A percentile compares a stretch with the other conserved stretches of the same genome.
These are phyloP conservation scores for Lycophotia porphyrea DNA, from an alignment of 2,888 invertebrate species.

Conservation along the genomic window DNA sequence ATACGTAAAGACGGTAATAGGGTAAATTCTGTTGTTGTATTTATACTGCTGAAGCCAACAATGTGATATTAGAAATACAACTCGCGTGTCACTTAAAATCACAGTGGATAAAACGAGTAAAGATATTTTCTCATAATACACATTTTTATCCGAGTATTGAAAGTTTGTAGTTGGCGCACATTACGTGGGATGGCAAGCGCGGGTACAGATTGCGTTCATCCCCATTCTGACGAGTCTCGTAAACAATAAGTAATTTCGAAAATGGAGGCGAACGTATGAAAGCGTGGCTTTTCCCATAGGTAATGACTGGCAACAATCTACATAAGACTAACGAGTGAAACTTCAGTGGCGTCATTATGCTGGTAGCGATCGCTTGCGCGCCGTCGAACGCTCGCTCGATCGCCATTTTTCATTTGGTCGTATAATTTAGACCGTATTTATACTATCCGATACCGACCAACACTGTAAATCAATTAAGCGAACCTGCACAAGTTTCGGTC, in stretches of 20 bases:
- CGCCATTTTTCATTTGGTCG: conserved; percentile 73
- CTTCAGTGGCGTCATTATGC: conserved; percentile 78
- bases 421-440: conserved; percentile 71
- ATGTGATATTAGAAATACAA: conserved; percentile 44
- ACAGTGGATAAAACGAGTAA: conserved; percentile 54
- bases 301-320: conserved; percentile 78
- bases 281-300: conserved; percentile 74
- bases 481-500: conserved; percentile 77
- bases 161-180: conserved; percentile 57
- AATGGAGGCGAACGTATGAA: conserved; percentile 76
- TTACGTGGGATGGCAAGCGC: conserved; percentile 53
- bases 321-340: conserved; percentile 78
- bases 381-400: conserved; percentile 68
- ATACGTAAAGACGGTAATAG: conserved; percentile 66
- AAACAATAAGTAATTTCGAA: conserved; percentile 80
- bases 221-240: conserved; percentile 70
- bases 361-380: conserved; percentile 71
- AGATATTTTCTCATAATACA: conserved; percentile 37
- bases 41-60: conserved; percentile 50
- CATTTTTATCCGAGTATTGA: conserved; percentile 57
- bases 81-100: conserved; percentile 44
- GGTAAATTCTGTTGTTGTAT: conserved; percentile 64
- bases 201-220: conserved; percentile 71
- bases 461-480: conserved; percentile 78
- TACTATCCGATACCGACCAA: conserved; percentile 70